Base-by-base conservation (phyloP, 1,140 invertebrate species). In the Piezodorus guildinii region DNA sequence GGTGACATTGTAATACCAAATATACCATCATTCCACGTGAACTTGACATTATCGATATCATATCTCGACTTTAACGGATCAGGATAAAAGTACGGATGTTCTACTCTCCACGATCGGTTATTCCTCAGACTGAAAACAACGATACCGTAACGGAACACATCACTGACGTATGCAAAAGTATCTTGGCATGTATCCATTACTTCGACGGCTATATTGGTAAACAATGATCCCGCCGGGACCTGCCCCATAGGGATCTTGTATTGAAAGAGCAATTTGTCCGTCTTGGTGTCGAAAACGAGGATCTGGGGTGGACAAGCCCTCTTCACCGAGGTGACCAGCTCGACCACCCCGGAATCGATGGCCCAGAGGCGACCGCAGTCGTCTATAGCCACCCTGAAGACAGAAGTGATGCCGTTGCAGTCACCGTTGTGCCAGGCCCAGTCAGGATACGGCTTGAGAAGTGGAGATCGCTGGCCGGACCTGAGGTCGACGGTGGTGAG, bases 11-110 rank as follows among this genome's bases (percentile, higher is more conserved):
- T 81, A 67, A 90, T 75, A 0, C 86, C 87, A 69, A 91, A 89
- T 17, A 90, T 80, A 2, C 88, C 88, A 69, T 91, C 88, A 1
- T 85, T 79, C 87, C 88, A 91, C 69, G 87, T 83, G 70, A 89
- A 91, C 59, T 83, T 82, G 0, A 88, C 66, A 14, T 83, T 85
- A 65, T 88, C 85, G 0, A 87, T 68, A 17, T 83, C 81, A 67
- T 78, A 80, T 17, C 82, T 83, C 1, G 85, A 80, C 0, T 85
- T 82, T 3, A 88, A 66, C 0, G 88, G 88, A 69, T 90, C 87
- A 0, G 88, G 88, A 67, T 77, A 86, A 69, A 90, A 90, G 12
- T 87, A 78, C 54, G 84, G 85, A 70, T 89, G 83, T 10, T 81
- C 81, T 2, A 88, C 77, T 52, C 86, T 76, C 82, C 85, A 90